Evolutionary conservation across 1,140 invertebrate species (phyloP), one percentile per base, ranked within the genome.

Genomic region (Dufourea novaeangliae): DNA sequence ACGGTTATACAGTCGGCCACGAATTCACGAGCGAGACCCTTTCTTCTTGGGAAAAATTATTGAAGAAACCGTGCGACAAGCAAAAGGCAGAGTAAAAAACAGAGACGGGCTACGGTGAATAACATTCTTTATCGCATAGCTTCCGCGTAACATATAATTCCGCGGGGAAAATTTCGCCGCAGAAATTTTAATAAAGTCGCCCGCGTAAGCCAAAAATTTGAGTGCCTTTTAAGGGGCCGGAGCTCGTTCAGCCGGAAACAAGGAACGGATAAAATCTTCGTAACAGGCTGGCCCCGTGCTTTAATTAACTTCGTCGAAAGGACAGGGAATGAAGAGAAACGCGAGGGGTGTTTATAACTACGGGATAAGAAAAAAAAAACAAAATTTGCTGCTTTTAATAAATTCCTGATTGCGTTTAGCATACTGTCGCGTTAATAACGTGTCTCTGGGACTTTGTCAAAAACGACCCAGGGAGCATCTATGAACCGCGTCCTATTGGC

Each of bases 161-260:
- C 46, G 10, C 39, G 46, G 34, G 29, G n/a, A n/a, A n/a, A 66
- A 56, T 66, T 66, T 39, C 52, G 17, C 1, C 14, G 29, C 27
- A 27, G 63, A 75, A n/a, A 68, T 75, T 68, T 74, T 75, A 68
- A 75, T 75, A 75, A 75, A 75, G 64, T 75, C 64, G 12, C 39
- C 2, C 10, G 54, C 39, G 64, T 66, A 57, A 37, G 72, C 37
- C 72, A 46, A 75, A 75, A 67, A 67, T 75, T 67, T 75, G 20
- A 34, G 52, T 59, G n/a, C 32, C 64, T 68, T 68, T 37, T 22
- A 59, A 34, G 20, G 17, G 44, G 17, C 29, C 20, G 34, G 22
- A 22, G 71, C 41, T 62, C 32, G 59, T 63, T 52, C 41, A 20
- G 50, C 2, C 6, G 46, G 37, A 57, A 74, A 74, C 72, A 57